phyloP scores from a whole-genome alignment of 2,113 vertebrate species.

The Osmerus eperlanus region DNA sequence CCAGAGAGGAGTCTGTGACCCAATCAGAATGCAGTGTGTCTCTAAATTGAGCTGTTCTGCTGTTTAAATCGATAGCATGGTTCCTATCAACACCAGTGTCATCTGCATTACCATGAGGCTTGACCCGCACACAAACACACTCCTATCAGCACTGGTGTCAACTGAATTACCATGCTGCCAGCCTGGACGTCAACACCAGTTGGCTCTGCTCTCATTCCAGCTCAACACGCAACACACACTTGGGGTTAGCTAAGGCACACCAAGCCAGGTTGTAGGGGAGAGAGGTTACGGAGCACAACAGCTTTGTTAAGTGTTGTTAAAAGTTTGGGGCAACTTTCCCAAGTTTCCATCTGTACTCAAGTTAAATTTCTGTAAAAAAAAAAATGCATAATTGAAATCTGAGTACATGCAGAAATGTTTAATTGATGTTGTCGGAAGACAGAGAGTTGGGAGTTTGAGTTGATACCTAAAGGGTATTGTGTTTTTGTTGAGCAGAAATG shows the following conservation, averaged over 20 bases:
- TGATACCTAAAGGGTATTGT: too few species aligned
- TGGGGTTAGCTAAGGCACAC: too few species aligned
- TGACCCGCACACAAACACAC: constrained; percentile 12
- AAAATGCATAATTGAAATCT: too few species aligned
- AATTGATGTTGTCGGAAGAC: too few species aligned
- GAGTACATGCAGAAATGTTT: too few species aligned
- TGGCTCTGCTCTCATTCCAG: background rate
- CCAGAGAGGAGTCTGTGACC: constrained; percentile 44
- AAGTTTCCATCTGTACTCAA: too few species aligned
- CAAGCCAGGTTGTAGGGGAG: too few species aligned
- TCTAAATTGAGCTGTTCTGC: constrained; percentile 66
- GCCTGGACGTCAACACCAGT: background rate
- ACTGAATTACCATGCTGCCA: constrained; percentile 64
- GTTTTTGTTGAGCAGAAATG: too few species aligned
- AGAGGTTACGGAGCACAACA: too few species aligned
- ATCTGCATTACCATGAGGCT: constrained; percentile 65
- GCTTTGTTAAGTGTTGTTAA: background rate
- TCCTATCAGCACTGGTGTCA: constrained; percentile 61
- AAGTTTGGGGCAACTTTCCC: background rate
- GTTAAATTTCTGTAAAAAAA: too few species aligned
- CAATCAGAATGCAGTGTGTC: constrained; percentile 40
- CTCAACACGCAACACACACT: background rate
- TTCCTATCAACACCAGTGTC: constrained; percentile 60
- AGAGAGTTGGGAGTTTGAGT: too few species aligned
- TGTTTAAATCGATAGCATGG: constrained; percentile 72